phyloP scores from a whole-genome alignment of 2,113 vertebrate genomes.

The Turnix velox region DNA sequence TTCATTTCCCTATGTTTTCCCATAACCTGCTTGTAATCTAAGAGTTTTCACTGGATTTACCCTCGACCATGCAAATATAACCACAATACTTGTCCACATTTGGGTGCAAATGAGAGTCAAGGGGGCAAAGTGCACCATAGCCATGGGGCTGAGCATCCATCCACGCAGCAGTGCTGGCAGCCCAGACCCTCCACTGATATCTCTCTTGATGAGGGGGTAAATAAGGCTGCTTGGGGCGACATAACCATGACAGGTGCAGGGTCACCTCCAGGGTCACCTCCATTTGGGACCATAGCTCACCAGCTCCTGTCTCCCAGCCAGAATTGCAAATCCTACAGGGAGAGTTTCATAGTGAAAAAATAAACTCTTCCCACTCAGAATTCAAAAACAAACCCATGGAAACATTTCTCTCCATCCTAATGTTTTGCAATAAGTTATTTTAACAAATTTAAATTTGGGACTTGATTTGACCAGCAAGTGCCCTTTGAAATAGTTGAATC shows the following conservation, averaged over 20 bases:
- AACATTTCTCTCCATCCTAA: conserved; percentile 25
- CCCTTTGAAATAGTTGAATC: conserved; percentile 56
- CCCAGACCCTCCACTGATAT: neutral
- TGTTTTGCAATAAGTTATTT: conserved; percentile 62
- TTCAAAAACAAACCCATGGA: conserved; percentile 59
- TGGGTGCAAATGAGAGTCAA: neutral
- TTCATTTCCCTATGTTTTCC: neutral
- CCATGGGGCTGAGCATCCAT: neutral
- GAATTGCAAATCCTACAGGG: neutral
- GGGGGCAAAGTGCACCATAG: accelerated
- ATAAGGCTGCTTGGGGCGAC: neutral
- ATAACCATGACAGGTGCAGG: neutral
- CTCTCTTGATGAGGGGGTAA: neutral
- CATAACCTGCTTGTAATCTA: neutral
- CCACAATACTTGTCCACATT: accelerated
- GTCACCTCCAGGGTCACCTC: neutral
- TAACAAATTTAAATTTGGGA: conserved; percentile 56
- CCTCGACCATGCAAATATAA: neutral
- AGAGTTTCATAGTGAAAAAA: conserved; percentile 58
- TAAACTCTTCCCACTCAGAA: conserved; percentile 50
- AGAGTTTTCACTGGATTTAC: neutral
- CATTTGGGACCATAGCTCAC: neutral
- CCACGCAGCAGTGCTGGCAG: neutral
- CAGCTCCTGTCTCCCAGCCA: neutral
- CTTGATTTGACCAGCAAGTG: neutral